Conservation (phyloP, 2,113 vertebrate species). For the Caretta caretta region DNA sequence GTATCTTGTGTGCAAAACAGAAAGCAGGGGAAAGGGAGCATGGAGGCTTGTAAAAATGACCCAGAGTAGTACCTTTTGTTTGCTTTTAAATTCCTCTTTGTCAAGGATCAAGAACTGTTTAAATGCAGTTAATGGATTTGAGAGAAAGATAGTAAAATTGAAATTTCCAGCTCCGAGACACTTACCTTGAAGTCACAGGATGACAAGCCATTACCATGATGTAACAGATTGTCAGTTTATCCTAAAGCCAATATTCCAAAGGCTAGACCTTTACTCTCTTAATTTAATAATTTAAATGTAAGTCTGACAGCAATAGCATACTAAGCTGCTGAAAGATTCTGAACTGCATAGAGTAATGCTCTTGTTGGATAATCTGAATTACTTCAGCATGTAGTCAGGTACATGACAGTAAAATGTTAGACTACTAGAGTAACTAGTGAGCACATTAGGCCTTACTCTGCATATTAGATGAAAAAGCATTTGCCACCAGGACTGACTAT, state of each 20-base stretch:
- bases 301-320: not conserved
- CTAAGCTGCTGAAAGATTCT: not conserved
- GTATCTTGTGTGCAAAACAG: not conserved
- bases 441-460: not conserved
- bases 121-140: rapidly evolving
- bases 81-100: rapidly evolving
- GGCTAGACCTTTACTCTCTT: not conserved
- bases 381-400: not conserved
- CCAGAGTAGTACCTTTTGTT: rapidly evolving
- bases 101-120: rapidly evolving
- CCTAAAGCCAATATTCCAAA: not conserved
- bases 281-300: slow-evolving; percentile 31
- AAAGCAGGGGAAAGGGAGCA: not conserved
- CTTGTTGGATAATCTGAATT: not conserved
- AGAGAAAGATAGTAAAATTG: not conserved
- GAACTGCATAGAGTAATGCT: not conserved
- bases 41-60: not conserved
- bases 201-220: not conserved
- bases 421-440: slow-evolving; percentile 1
- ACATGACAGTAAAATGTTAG: slow-evolving; percentile 9
- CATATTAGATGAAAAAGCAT: slow-evolving; percentile 39
- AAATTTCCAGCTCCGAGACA: not conserved
- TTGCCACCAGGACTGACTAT: slow-evolving; percentile 9
- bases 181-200: not conserved
- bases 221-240: not conserved